phyloP scores from a whole-genome alignment of 2,888 invertebrate species.

The Rhagium mordax region DNA sequence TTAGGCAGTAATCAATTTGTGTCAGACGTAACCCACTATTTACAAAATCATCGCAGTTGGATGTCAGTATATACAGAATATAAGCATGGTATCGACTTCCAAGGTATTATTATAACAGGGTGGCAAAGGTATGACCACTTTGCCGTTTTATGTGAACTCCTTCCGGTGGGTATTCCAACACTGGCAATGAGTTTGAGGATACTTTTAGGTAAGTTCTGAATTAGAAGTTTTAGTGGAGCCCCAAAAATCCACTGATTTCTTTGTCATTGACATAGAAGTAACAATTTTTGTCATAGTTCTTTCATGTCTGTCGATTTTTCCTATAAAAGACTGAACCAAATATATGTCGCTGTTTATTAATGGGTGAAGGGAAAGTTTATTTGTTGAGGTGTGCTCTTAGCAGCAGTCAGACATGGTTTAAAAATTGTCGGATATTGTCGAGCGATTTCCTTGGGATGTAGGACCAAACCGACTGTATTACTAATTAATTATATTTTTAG shows the following conservation, averaged over 20 bases:
- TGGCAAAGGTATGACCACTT: conserved; percentile 82
- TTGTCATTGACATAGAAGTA: too few relatives aligned
- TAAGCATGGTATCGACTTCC: conserved; percentile 71
- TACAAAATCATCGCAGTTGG: conserved; percentile 84
- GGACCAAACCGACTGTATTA: background rate
- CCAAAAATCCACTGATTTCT: too few relatives aligned
- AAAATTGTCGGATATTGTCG: too few relatives aligned
- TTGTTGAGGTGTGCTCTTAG: too few relatives aligned
- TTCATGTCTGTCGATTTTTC: too few relatives aligned
- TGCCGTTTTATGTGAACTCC: conserved; percentile 78
- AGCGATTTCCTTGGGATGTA: background rate
- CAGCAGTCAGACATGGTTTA: too few relatives aligned
- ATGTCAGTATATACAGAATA: conserved; percentile 74
- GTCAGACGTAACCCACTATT: conserved; percentile 76
- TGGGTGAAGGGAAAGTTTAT: too few relatives aligned
- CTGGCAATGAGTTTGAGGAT: conserved; percentile 76
- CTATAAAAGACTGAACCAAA: too few relatives aligned
- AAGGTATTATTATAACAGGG: conserved; percentile 80
- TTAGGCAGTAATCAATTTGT: conserved; percentile 69
- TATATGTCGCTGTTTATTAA: too few relatives aligned
- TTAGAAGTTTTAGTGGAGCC: too few relatives aligned
- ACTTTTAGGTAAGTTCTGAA: conserved; percentile 51
- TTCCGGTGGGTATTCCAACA: conserved; percentile 79
- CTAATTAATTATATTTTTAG: conserved; percentile 48
- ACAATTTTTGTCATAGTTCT: too few relatives aligned